Evolutionary conservation across 2,888 invertebrate genomes (phyloP).

Genomic region (Carcina quercana): DNA sequence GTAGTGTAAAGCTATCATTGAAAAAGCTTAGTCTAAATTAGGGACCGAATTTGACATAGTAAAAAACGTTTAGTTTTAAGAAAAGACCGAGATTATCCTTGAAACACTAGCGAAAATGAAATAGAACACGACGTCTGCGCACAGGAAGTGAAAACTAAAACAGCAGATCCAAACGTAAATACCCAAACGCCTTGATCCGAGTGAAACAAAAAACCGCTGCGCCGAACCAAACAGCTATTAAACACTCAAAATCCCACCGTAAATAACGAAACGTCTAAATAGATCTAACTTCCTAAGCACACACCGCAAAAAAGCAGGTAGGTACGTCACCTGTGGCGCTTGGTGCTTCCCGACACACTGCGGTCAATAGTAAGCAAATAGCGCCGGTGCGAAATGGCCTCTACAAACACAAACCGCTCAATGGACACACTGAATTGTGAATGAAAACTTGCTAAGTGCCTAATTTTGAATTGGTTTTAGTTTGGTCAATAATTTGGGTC

Average conservation of each 20-base stretch:
- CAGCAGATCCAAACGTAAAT: too few relatives aligned
- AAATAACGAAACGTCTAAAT: constrained; percentile 17
- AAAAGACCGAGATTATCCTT: too few relatives aligned
- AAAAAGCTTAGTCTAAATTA: too few relatives aligned
- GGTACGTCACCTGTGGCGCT: constrained; percentile 63
- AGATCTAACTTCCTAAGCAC: constrained; percentile 38
- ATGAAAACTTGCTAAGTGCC: constrained; percentile 39
- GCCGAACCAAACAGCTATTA: constrained; percentile 22
- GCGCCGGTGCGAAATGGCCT: constrained; percentile 53
- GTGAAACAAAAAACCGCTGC: too few relatives aligned
- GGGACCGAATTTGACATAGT: too few relatives aligned
- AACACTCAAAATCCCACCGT: constrained; percentile 23
- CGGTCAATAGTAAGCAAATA: constrained; percentile 49
- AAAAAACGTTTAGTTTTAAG: too few relatives aligned
- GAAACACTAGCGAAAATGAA: too few relatives aligned
- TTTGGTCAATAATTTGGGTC: too few relatives aligned
- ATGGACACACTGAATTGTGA: constrained; percentile 43
- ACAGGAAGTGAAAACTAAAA: constrained; percentile 10
- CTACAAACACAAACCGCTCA: constrained; percentile 43
- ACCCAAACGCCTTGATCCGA: too few relatives aligned
- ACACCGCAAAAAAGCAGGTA: constrained; percentile 50
- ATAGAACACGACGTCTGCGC: too few relatives aligned
- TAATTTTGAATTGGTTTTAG: too few relatives aligned
- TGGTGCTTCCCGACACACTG: constrained; percentile 49
- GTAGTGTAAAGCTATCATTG: too few relatives aligned